Conservation (phyloP, 2,113 vertebrate species). For the Ptilorrhoa leucosticta region DNA sequence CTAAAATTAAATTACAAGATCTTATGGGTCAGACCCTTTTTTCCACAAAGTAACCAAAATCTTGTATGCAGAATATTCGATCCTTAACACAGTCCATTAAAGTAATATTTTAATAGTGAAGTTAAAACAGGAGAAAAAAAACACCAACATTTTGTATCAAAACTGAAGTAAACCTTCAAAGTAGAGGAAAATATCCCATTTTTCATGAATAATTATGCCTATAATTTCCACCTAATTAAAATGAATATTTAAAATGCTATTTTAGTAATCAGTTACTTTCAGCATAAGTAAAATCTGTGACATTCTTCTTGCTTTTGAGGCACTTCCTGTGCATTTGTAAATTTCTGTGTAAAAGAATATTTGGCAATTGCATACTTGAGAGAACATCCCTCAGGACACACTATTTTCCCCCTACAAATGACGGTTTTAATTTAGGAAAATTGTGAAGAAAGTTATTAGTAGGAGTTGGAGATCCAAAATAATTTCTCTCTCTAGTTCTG, state of each 20-base stretch:
- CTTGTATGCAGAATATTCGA: neutral
- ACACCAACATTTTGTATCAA: neutral
- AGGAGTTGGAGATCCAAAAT: neutral
- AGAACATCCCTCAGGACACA: neutral
- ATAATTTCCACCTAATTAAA: neutral
- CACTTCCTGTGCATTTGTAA: neutral
- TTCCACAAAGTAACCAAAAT: neutral
- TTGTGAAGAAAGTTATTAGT: neutral
- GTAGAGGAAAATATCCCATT: neutral
- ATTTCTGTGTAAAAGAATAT: neutral
- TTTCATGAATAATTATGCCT: neutral
- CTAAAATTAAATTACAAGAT: neutral
- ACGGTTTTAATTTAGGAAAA: neutral
- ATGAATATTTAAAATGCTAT: neutral
- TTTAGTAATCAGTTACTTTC: neutral
- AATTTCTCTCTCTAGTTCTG: neutral
- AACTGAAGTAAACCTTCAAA: neutral
- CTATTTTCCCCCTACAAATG: neutral
- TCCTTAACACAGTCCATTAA: neutral
- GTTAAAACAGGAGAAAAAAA: neutral
- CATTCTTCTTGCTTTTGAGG: neutral
- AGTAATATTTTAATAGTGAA: neutral
- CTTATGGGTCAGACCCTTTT: neutral
- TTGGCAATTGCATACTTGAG: neutral
- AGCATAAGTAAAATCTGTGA: neutral